Conservation (phyloP, 2,888 invertebrate genomes). For the Timema podura region DNA sequence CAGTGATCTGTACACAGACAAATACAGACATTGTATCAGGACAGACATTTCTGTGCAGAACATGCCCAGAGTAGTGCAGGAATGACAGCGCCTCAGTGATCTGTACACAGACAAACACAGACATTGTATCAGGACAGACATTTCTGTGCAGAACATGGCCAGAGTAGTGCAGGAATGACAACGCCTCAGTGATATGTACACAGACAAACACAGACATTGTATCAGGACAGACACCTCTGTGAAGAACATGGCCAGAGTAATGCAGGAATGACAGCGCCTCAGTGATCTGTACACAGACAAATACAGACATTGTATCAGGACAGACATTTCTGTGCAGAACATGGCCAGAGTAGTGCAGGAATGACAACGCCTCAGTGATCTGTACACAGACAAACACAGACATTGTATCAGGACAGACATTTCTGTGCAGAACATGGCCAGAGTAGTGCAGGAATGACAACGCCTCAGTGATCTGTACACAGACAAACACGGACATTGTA, state of each 20-base stretch:
- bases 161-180: constrained; percentile 87
- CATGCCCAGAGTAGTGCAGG: constrained; percentile 81
- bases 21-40: constrained; percentile 50
- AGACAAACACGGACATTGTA: not conserved
- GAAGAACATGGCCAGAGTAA: no score
- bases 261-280: no score
- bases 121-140: constrained; percentile 67
- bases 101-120: constrained; percentile 50
- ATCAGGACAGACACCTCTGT: not conserved
- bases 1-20: constrained; percentile 71
- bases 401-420: constrained; percentile 72
- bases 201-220: constrained; percentile 1
- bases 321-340: constrained; percentile 92
- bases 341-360: constrained; percentile 83
- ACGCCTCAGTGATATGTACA: constrained; percentile 87
- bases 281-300: no score
- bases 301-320: constrained; percentile 51
- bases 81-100: constrained; percentile 91
- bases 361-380: constrained; percentile 92
- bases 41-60: constrained; percentile 91
- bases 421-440: constrained; percentile 84
- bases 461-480: constrained; percentile 86
- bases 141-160: constrained; percentile 88
- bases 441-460: constrained; percentile 88
- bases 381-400: constrained; percentile 45